Conservation (phyloP, 1,140 invertebrate genomes). For the Oscheius sp. region DNA sequence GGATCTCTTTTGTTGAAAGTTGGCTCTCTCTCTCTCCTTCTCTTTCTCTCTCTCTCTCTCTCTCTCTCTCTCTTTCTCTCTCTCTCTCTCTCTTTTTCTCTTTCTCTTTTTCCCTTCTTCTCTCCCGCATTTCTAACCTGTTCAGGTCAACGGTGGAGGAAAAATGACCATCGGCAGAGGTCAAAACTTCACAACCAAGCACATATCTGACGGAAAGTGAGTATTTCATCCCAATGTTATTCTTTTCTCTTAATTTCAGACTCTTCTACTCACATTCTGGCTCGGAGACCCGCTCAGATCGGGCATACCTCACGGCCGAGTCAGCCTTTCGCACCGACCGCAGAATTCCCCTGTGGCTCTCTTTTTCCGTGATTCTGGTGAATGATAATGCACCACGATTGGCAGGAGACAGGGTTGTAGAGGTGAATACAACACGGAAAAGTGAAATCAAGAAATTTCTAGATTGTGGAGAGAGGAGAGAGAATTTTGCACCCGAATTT, state of each 20-base stretch:
- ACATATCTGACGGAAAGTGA: slow-evolving; percentile 45
- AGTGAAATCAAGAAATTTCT: not conserved
- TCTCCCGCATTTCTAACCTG: too few relatives aligned
- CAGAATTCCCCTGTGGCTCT: slow-evolving; percentile 53
- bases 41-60: too few relatives aligned
- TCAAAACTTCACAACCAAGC: slow-evolving; percentile 51
- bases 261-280: slow-evolving; percentile 55
- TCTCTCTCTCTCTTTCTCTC: too few relatives aligned
- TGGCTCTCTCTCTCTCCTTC: not conserved
- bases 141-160: slow-evolving; percentile 2
- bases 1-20: slow-evolving; percentile 30
- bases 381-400: slow-evolving; percentile 54
- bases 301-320: slow-evolving; percentile 49
- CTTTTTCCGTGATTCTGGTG: slow-evolving; percentile 46
- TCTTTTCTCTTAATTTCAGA: slow-evolving; percentile 12
- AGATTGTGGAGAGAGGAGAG: slow-evolving; percentile 48
- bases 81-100: too few relatives aligned
- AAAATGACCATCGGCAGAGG: slow-evolving; percentile 37
- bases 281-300: slow-evolving; percentile 36
- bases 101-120: too few relatives aligned
- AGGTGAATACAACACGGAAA: not conserved
- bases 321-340: slow-evolving; percentile 35
- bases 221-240: not conserved
- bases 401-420: not conserved
- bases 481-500: slow-evolving; percentile 46